These are phyloP conservation scores for Metridium senile DNA, from an alignment of 92 coral and sea anemone species.

Conservation along the genomic window DNA sequence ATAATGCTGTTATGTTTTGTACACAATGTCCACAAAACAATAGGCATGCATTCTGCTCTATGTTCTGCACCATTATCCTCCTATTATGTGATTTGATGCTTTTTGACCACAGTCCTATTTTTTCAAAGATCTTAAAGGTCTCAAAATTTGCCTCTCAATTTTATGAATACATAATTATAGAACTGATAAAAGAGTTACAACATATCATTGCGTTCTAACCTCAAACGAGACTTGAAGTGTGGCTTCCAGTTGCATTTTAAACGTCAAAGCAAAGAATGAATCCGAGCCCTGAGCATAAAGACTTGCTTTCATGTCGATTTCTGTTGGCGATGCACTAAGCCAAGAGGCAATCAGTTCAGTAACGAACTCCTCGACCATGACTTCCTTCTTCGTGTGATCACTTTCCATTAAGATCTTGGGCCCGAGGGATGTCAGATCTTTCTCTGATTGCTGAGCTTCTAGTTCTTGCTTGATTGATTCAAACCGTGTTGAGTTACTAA, in stretches of 20 bases:
- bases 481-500: slow-evolving; percentile 35
- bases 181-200: too few relatives aligned
- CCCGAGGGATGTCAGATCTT: slow-evolving; percentile 38
- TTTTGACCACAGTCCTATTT: too few relatives aligned
- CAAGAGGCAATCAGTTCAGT: slow-evolving; percentile 40
- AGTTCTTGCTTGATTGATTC: slow-evolving; percentile 26
- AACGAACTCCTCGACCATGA: slow-evolving; percentile 52
- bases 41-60: too few relatives aligned
- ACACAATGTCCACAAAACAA: too few relatives aligned
- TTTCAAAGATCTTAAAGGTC: too few relatives aligned
- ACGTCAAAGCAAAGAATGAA: slow-evolving; percentile 65
- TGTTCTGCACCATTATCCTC: too few relatives aligned
- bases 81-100: too few relatives aligned
- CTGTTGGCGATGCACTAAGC: slow-evolving; percentile 56
- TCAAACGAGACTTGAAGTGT: slow-evolving; percentile 72
- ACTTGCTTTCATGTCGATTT: slow-evolving; percentile 63
- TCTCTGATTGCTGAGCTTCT: neutral
- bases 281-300: slow-evolving; percentile 79
- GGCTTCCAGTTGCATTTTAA: slow-evolving; percentile 65
- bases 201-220: too few relatives aligned
- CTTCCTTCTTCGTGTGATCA: neutral
- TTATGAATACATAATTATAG: too few relatives aligned
- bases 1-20: too few relatives aligned
- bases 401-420: slow-evolving; percentile 13
- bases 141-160: too few relatives aligned